These are phyloP conservation scores for Caenorhabditis latens DNA, from an alignment of 1,140 invertebrate genomes.

Conservation along the genomic window DNA sequence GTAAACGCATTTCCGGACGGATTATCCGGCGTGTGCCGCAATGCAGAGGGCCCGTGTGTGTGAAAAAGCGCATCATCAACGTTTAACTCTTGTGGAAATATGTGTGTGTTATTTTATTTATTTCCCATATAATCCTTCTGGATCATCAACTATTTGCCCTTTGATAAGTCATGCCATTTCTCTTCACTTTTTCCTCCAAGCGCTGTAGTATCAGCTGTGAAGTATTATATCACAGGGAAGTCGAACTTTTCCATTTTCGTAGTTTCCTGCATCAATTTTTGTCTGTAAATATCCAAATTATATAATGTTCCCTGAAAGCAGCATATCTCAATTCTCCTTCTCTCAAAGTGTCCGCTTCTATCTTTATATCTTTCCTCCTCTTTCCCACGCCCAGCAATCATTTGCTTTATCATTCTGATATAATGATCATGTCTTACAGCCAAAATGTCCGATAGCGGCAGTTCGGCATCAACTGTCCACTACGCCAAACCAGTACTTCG, in stretches of 20 bases:
- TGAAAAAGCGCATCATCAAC: slow-evolving; percentile 35
- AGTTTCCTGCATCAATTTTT: no score
- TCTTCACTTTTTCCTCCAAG: neutral
- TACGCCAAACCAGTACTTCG: slow-evolving; percentile 54
- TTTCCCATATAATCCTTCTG: slow-evolving; percentile 44
- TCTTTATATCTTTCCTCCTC: neutral
- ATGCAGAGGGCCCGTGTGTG: neutral
- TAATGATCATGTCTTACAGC: slow-evolving; percentile 7
- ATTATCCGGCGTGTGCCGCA: slow-evolving; percentile 49
- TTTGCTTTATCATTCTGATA: slow-evolving; percentile 36
- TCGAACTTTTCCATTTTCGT: no score
- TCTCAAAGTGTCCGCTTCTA: no score
- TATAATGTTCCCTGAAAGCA: no score
- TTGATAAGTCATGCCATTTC: slow-evolving; percentile 26
- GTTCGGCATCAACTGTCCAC: slow-evolving; percentile 38
- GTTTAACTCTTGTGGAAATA: slow-evolving; percentile 32
- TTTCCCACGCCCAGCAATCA: neutral
- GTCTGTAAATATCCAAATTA: no score
- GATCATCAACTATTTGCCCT: slow-evolving; percentile 27
- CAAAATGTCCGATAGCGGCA: slow-evolving; percentile 31
- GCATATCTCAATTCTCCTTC: no score
- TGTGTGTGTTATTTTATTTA: slow-evolving; percentile 53
- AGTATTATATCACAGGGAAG: neutral
- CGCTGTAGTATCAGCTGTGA: neutral
- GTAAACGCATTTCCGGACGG: slow-evolving; percentile 55